Conservation (phyloP, 2,113 vertebrate species). For the Dunckerocampus dactyliophorus region DNA sequence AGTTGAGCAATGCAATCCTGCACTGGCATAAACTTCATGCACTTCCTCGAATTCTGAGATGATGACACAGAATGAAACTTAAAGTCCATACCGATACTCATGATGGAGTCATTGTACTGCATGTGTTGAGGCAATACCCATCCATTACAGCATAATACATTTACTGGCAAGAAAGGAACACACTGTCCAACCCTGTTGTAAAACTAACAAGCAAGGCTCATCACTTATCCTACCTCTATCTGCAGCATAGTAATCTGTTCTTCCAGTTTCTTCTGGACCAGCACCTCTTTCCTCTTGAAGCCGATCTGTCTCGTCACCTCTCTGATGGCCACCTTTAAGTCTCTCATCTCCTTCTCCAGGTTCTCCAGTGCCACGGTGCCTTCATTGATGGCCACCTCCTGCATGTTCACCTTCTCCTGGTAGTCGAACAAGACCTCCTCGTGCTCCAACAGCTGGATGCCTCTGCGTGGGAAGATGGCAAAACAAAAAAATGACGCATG, state of each 20-base stretch:
- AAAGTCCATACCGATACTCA: not conserved
- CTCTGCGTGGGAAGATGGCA: slow-evolving; percentile 60
- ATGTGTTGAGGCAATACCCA: not conserved
- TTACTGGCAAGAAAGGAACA: not conserved
- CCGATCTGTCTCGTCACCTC: slow-evolving; percentile 79
- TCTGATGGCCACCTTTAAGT: slow-evolving; percentile 72
- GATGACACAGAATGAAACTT: not conserved
- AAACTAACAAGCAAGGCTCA: not conserved
- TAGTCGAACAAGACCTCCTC: slow-evolving; percentile 84
- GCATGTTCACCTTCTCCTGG: slow-evolving; percentile 79
- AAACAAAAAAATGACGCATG: not conserved
- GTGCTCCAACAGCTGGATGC: slow-evolving; percentile 80
- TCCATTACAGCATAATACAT: not conserved
- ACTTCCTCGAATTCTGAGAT: not conserved
- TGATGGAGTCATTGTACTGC: not conserved
- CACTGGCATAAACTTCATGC: not conserved
- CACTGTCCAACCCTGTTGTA: not conserved
- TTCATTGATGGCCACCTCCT: slow-evolving; percentile 73
- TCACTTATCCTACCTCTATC: slow-evolving; percentile 74
- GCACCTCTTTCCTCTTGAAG: slow-evolving; percentile 64
- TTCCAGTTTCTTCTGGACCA: slow-evolving; percentile 69
- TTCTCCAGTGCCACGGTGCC: slow-evolving; percentile 72
- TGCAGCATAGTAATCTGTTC: slow-evolving; percentile 73
- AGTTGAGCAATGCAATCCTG: not conserved
- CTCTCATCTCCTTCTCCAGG: slow-evolving; percentile 79